These are phyloP conservation scores for Tetranychus piercei DNA, from an alignment of 2,888 invertebrate species.

Conservation along the genomic window DNA sequence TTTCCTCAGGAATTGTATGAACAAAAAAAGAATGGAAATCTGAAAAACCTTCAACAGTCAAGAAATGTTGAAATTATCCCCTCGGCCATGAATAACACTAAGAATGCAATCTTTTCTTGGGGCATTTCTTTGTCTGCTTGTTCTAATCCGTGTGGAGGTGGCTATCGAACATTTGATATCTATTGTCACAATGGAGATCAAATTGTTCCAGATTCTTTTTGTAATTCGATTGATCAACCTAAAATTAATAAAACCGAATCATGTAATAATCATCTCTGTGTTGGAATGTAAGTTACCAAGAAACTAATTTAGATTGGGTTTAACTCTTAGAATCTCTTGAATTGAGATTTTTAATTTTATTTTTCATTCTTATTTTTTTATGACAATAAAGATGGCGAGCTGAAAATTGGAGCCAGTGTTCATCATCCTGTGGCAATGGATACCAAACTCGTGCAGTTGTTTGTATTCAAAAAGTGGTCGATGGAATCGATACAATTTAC, in stretches of 20 bases:
- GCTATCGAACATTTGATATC: constrained; percentile 24
- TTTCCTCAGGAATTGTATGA: no score
- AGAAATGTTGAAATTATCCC: no score
- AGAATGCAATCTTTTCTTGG: constrained; percentile 18
- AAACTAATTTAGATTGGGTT: neutral
- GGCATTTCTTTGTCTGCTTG: constrained; percentile 26
- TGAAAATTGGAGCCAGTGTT: constrained; percentile 23
- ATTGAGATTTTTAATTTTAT: neutral
- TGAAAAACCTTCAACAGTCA: no score
- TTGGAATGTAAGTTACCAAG: constrained; percentile 23
- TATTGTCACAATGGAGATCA: constrained; percentile 23
- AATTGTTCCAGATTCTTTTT: constrained; percentile 24
- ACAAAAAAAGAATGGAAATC: no score
- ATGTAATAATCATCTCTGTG: constrained; percentile 25
- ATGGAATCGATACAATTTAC: neutral
- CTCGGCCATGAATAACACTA: no score
- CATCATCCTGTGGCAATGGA: constrained; percentile 23
- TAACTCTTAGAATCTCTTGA: neutral
- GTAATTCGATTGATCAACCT: constrained; percentile 23
- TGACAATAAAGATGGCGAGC: constrained; percentile 22
- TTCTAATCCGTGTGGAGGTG: constrained; percentile 24
- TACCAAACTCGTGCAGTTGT: constrained; percentile 21
- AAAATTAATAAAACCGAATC: constrained; percentile 22
- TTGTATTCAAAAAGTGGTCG: constrained; percentile 16
- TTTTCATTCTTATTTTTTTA: neutral